Evolutionary conservation across 23 tunicate species (phyloP).

Genomic region (Styela plicata): DNA sequence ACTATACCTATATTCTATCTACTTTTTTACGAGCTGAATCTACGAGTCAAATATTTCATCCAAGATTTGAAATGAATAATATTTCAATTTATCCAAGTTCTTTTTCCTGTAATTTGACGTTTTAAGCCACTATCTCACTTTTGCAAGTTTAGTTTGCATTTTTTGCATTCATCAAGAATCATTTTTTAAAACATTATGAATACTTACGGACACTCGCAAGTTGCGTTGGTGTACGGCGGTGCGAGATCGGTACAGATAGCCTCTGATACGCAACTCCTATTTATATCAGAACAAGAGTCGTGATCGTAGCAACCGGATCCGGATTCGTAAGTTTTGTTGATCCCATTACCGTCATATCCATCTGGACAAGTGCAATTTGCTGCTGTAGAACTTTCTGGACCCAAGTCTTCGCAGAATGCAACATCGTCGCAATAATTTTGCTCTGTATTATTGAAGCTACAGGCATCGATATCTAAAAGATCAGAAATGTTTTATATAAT

Average conservation of each 20-base stretch:
- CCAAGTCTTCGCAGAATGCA: conserved; percentile 38
- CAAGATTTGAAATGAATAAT: too few relatives aligned
- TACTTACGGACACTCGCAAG: conserved; percentile 15
- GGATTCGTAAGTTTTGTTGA: neutral
- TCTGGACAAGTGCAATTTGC: conserved; percentile 63
- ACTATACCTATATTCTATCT: too few relatives aligned
- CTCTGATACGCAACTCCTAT: neutral
- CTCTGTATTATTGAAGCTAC: neutral
- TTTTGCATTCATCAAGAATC: too few relatives aligned
- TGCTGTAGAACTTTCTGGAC: conserved; percentile 12
- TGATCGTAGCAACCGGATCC: conserved; percentile 63
- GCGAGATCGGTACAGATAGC: conserved; percentile 1
- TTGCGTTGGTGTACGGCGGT: neutral
- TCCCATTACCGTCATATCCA: conserved; percentile 75
- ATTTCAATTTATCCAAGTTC: too few relatives aligned
- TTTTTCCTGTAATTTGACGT: too few relatives aligned
- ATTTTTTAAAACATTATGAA: neutral
- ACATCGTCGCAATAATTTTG: conserved; percentile 31
- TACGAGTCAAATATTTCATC: too few relatives aligned
- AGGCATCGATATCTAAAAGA: conserved; percentile 47
- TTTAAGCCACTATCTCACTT: too few relatives aligned
- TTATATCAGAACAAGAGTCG: conserved; percentile 30
- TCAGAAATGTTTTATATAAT: too few relatives aligned
- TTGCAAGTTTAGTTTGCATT: too few relatives aligned
- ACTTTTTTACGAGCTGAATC: too few relatives aligned